phyloP scores from a whole-genome alignment of 2,797 vertebrate genomes.

The Anas flavirostris region DNA sequence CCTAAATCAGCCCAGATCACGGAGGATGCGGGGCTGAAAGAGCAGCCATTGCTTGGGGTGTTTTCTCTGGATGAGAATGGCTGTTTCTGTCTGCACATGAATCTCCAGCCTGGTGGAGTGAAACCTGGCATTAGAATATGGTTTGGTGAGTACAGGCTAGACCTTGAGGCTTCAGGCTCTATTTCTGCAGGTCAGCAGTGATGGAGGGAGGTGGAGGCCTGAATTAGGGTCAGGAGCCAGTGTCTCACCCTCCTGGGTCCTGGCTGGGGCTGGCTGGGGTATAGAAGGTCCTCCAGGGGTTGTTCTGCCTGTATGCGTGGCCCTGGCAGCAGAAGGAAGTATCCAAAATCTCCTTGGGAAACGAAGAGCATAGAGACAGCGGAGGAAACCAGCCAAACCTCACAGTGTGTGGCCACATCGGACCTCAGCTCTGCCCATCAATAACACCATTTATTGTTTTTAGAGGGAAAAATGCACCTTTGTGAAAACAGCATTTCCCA shows the following conservation, averaged over 20 bases:
- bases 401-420: conserved; percentile 56
- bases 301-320: conserved; percentile 29
- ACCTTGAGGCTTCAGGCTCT: background rate
- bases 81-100: background rate
- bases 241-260: background rate
- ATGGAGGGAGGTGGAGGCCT: background rate
- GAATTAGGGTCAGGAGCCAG: background rate
- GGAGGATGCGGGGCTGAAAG: background rate
- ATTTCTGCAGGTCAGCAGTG: background rate
- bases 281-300: background rate
- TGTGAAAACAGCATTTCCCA: conserved; percentile 44
- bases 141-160: background rate
- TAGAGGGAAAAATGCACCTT: conserved; percentile 43
- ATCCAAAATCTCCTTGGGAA: conserved; percentile 43
- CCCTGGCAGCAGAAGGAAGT: background rate
- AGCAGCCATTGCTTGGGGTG: background rate
- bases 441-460: conserved; percentile 67
- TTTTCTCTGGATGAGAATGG: background rate
- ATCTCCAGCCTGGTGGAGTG: background rate
- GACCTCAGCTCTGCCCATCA: conserved; percentile 49
- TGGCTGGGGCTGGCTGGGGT: background rate
- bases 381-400: conserved; percentile 51
- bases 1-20: background rate
- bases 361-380: background rate
- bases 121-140: background rate